Evolutionary conservation across 2,113 vertebrate species (phyloP).

Genomic region (Globicephala melas): DNA sequence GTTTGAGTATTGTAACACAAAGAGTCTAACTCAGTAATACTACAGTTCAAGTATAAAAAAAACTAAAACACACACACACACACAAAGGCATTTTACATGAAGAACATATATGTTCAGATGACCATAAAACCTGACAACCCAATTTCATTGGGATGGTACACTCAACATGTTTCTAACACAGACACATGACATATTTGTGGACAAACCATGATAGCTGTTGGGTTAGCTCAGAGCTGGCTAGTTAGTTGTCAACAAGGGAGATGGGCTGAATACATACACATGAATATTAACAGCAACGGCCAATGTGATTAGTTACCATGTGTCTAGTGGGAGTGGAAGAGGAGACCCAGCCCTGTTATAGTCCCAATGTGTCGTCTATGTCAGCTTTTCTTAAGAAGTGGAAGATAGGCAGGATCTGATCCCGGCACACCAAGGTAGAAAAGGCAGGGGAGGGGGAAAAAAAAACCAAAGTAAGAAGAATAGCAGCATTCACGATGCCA

Average conservation of each 20-base stretch:
- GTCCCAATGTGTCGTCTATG: slow-evolving; percentile 82
- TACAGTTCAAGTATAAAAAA: background rate
- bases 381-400: slow-evolving; percentile 84
- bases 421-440: slow-evolving; percentile 78
- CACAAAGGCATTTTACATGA: background rate
- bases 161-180: background rate
- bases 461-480: slow-evolving; percentile 75
- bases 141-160: background rate
- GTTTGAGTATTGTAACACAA: background rate
- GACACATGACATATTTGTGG: slow-evolving; percentile 35
- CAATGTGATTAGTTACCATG: slow-evolving; percentile 86
- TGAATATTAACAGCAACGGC: slow-evolving; percentile 62
- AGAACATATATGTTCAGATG: background rate
- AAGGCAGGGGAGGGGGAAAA: slow-evolving; percentile 62
- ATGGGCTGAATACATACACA: slow-evolving; percentile 46
- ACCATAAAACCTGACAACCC: background rate
- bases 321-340: slow-evolving; percentile 82
- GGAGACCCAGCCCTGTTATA: slow-evolving; percentile 81
- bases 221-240: slow-evolving; percentile 70
- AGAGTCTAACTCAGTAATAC: background rate
- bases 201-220: slow-evolving; percentile 55
- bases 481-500: slow-evolving; percentile 66
- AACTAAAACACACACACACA: background rate
- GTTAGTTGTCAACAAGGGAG: slow-evolving; percentile 73
- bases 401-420: slow-evolving; percentile 81